Conservation (phyloP, 2,888 invertebrate species). For the Drosophila maculinotata region DNA sequence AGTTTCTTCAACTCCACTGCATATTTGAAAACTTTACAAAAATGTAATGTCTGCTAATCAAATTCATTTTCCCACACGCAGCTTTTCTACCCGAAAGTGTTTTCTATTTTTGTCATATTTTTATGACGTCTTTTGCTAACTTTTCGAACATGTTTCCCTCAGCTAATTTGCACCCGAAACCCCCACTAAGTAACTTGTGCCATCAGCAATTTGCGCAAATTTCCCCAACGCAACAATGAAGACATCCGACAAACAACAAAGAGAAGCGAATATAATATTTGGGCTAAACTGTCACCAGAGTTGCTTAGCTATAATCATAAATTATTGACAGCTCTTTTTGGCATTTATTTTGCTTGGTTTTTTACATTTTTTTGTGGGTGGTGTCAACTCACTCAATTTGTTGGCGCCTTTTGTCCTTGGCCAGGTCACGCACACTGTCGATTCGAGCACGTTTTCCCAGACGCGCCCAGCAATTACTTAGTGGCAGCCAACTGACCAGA, state of each 20-base stretch:
- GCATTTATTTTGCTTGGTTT: not conserved
- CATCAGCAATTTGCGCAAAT: slow-evolving; percentile 6
- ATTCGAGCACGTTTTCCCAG: slow-evolving; percentile 26
- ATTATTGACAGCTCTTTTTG: slow-evolving; percentile 44
- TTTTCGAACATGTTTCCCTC: not conserved
- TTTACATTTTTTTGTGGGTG: slow-evolving; percentile 15
- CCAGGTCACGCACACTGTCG: slow-evolving; percentile 52
- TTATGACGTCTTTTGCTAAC: not conserved
- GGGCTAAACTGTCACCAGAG: slow-evolving; percentile 33
- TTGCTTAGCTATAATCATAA: slow-evolving; percentile 51
- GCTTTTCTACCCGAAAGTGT: not conserved
- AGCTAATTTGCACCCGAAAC: not conserved
- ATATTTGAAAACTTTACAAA: not conserved
- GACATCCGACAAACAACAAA: slow-evolving; percentile 27
- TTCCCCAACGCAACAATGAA: slow-evolving; percentile 17
- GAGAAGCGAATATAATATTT: slow-evolving; percentile 13
- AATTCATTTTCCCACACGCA: not conserved
- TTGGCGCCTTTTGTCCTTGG: slow-evolving; percentile 40
- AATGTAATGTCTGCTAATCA: not conserved
- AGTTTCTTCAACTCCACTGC: not conserved
- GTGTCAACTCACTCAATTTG: slow-evolving; percentile 50
- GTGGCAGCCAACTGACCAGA: slow-evolving; percentile 9
- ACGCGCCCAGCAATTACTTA: slow-evolving; percentile 55
- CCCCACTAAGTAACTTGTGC: slow-evolving; percentile 4
- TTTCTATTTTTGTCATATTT: not conserved